Percentiles rank a stretch among this genome's conserved stretches.
phyloP scores from a whole-genome alignment of 37 sponge, comb jelly and placozoan genomes.

The Oopsacas minuta region DNA sequence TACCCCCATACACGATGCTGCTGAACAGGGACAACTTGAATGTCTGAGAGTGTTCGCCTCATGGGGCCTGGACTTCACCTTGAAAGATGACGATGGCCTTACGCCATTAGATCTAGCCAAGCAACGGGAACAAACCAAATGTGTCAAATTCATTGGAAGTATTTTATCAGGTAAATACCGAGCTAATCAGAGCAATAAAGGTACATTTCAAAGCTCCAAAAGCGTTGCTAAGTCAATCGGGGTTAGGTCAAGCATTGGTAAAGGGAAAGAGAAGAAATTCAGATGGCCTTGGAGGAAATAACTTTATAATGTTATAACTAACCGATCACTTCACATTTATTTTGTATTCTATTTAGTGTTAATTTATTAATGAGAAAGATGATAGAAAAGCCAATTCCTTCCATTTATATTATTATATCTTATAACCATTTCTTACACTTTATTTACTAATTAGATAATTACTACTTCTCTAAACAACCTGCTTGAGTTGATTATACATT shows the following conservation, averaged over 20 bases:
- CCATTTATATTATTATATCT: too few relatives aligned
- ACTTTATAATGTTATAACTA: too few relatives aligned
- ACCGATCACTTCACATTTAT: neutral
- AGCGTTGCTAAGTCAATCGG: neutral
- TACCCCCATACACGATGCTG: constrained; percentile 85
- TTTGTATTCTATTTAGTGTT: too few relatives aligned
- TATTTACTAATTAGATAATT: too few relatives aligned
- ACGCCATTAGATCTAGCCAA: constrained; percentile 30
- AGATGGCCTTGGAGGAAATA: constrained; percentile 16
- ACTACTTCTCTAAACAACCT: too few relatives aligned
- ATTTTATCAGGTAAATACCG: neutral
- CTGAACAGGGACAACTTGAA: constrained; percentile 67
- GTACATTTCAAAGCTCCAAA: neutral
- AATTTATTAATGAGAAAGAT: too few relatives aligned
- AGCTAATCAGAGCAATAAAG: constrained; percentile 8
- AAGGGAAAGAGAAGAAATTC: neutral
- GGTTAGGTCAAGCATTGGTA: neutral
- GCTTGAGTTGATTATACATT: too few relatives aligned
- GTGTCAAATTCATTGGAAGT: neutral
- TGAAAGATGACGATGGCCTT: constrained; percentile 44
- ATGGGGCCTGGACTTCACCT: constrained; percentile 32
- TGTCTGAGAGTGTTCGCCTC: constrained; percentile 60
- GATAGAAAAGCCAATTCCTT: too few relatives aligned
- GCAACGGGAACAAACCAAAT: neutral
- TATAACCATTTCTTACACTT: too few relatives aligned